Base-by-base conservation (phyloP, 2,888 invertebrate genomes). In the Mesorhabditis belari region DNA sequence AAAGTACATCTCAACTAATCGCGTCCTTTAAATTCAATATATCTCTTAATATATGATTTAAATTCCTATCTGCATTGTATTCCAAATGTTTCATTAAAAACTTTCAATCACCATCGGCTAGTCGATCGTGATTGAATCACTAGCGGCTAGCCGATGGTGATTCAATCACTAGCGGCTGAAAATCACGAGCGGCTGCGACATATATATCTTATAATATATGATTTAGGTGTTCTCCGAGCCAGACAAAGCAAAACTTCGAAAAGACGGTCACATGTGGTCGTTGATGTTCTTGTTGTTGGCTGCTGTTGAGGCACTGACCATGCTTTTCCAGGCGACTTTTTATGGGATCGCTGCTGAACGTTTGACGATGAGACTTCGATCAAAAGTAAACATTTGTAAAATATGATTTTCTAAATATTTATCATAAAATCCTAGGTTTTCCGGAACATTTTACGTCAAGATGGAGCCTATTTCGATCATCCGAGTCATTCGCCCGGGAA, bases 181-280 rank as follows among this genome's bases (percentile, higher is more conserved):
- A n/a, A n/a, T n/a, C n/a, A n/a, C n/a, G n/a, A n/a, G n/a, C n/a
- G n/a, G n/a, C n/a, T n/a, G n/a, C n/a, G n/a, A n/a, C n/a, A n/a
- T n/a, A n/a, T n/a, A n/a, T n/a, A n/a, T n/a, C n/a, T n/a, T n/a
- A n/a, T n/a, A n/a, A n/a, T n/a, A n/a, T n/a, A n/a, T n/a, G n/a
- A n/a, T 69, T 23, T 25, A 58, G 61, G 61, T 67, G 23, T 75
- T 85, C 82, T 82, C 83, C 9, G 83, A 83, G 64, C 77, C 81
- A 0, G 75, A 82, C 55, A 68, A 64, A 35, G 81, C 82, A 2
- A 80, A 81, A 44, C 64, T 74, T 67, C 65, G 82, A n/a, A 63
- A 71, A 23, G 69, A 81, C 55, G 81, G 83, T 29, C 77, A 83
- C 6, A 75, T 82, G 57, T 85, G 85, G 85, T 81, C 84, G 44